phyloP scores from a whole-genome alignment of 2,888 invertebrate species.

The Abrostola tripartita region DNA sequence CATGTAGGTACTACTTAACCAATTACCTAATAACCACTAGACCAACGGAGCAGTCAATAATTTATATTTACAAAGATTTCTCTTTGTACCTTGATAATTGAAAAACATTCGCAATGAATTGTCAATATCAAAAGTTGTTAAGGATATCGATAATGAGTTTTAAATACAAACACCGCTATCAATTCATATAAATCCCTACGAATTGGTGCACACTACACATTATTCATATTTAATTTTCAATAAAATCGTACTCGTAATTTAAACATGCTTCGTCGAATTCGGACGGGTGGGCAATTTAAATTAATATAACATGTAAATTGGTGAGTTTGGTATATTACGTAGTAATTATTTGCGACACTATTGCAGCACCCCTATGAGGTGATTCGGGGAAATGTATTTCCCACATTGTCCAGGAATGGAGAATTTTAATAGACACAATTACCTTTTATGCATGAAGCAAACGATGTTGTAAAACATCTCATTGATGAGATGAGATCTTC shows the following conservation, averaged over 20 bases:
- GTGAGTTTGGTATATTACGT: slow-evolving; percentile 60
- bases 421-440: background rate
- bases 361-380: slow-evolving; percentile 5
- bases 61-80: slow-evolving; percentile 17
- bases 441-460: background rate
- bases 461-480: background rate
- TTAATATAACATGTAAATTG: slow-evolving; percentile 71
- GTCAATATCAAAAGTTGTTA: slow-evolving; percentile 10
- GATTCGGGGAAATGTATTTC: background rate
- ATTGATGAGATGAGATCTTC: too few relatives aligned
- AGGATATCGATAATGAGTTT: slow-evolving; percentile 15
- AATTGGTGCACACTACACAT: slow-evolving; percentile 26
- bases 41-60: too few relatives aligned
- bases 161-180: slow-evolving; percentile 7
- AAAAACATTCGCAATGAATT: slow-evolving; percentile 11
- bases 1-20: too few relatives aligned
- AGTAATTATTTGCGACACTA: slow-evolving; percentile 17
- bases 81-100: background rate
- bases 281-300: slow-evolving; percentile 65
- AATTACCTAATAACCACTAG: too few relatives aligned
- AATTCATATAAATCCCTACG: slow-evolving; percentile 15
- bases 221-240: slow-evolving; percentile 51
- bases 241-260: slow-evolving; percentile 48
- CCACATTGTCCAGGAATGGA: background rate
- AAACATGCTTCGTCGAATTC: slow-evolving; percentile 55